phyloP scores from a whole-genome alignment of 2,797 vertebrate genomes.

The Heliangelus exortis region DNA sequence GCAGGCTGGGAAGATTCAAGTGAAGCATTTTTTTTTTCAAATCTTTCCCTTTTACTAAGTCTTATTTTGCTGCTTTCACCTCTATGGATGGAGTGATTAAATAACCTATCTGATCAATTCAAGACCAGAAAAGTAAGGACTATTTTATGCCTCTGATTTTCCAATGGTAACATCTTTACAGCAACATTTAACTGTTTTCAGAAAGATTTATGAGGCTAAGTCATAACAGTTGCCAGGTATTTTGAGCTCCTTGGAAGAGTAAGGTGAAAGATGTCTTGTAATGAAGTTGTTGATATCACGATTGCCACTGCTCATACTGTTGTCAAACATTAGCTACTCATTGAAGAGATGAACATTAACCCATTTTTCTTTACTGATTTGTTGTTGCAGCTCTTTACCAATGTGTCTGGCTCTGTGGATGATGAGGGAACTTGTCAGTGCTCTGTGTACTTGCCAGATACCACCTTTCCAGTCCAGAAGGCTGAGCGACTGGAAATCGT shows the following conservation, averaged over 20 bases:
- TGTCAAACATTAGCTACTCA: neutral
- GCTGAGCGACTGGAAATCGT: slow-evolving; percentile 76
- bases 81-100: neutral
- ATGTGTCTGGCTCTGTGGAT: slow-evolving; percentile 80
- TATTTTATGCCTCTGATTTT: neutral
- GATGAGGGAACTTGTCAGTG: slow-evolving; percentile 83
- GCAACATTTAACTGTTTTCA: neutral
- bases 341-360: slow-evolving; percentile 2
- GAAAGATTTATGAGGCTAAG: neutral
- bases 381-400: slow-evolving; percentile 74
- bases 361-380: neutral
- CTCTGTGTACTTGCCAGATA: slow-evolving; percentile 84
- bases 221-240: neutral
- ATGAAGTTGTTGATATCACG: neutral
- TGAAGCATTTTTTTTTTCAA: neutral
- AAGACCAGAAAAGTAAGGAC: neutral
- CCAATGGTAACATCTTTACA: neutral
- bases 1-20: neutral
- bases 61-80: neutral
- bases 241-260: neutral
- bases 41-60: neutral
- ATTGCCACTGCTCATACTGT: neutral
- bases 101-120: neutral
- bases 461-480: slow-evolving; percentile 84
- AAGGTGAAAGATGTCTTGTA: neutral